These are phyloP conservation scores for Anorthoa munda DNA, from an alignment of 2,888 invertebrate genomes.

Conservation along the genomic window DNA sequence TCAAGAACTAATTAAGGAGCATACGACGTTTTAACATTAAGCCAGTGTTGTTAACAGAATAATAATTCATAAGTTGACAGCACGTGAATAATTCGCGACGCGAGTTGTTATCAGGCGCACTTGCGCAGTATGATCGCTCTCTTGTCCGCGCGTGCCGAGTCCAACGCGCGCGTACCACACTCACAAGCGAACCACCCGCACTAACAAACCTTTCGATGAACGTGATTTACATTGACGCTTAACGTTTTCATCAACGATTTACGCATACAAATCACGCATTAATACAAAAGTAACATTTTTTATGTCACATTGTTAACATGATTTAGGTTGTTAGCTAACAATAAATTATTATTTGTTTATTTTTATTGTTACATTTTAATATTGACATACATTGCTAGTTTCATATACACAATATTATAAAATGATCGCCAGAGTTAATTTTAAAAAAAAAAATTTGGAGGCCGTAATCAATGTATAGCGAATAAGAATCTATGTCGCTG, in stretches of 20 bases:
- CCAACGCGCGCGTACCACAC: slow-evolving; percentile 71
- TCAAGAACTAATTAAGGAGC: slow-evolving; percentile 72
- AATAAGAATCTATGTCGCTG: slow-evolving; percentile 77
- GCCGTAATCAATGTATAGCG: slow-evolving; percentile 81
- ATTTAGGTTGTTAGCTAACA: slow-evolving; percentile 20
- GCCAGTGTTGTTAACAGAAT: slow-evolving; percentile 82
- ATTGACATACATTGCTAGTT: slow-evolving; percentile 2
- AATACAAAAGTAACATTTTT: slow-evolving; percentile 41
- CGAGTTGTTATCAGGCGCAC: slow-evolving; percentile 85
- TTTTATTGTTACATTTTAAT: slow-evolving; percentile 9
- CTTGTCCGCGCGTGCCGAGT: slow-evolving; percentile 84
- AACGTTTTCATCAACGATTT: slow-evolving; percentile 59
- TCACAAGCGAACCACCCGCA: slow-evolving; percentile 56
- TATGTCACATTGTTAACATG: slow-evolving; percentile 48
- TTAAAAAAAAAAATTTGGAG: slow-evolving; percentile 5
- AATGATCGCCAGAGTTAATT: neutral
- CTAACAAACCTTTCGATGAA: slow-evolving; percentile 58
- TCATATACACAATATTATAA: slow-evolving; percentile 1
- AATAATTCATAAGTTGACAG: slow-evolving; percentile 88
- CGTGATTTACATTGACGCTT: slow-evolving; percentile 78
- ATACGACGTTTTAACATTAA: slow-evolving; percentile 79
- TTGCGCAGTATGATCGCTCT: slow-evolving; percentile 84
- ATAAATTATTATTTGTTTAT: slow-evolving; percentile 26
- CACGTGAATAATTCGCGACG: slow-evolving; percentile 87
- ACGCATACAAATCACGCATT: slow-evolving; percentile 45